Base-by-base conservation (phyloP, 2,113 vertebrate genomes). In the Chaetops frenatus region DNA sequence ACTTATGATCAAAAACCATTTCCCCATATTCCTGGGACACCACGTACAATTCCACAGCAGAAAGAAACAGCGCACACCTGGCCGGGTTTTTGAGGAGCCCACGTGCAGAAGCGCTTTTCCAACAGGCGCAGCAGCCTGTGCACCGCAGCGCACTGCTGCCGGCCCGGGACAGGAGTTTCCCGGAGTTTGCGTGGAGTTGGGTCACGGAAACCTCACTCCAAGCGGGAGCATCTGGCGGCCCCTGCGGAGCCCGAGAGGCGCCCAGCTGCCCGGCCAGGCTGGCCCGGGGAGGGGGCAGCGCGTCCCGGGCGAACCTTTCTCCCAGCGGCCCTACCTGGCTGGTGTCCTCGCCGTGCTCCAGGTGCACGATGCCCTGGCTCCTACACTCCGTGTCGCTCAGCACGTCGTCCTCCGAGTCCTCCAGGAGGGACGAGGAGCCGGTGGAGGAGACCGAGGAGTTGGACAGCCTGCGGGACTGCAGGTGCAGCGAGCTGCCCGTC, bases 391-490 rank as follows among this genome's bases (percentile, higher is more conserved):
- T 99, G 98, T 99, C 99, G 94, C 99, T 99, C 77, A 99, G 97
- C 57, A 99, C 91, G 53, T 99, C 99, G 82, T 99, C 99, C 97
- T 99, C 99, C 13, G 99, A 99, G 96, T 99, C 99, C 72, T 99
- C 98, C 57, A 98, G 92, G 88, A 98, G 96, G 16, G 97, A 98
- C 29, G 99, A 99, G 78, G 99, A 99, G 61, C 99, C 99, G 4
- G 98, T 99, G 86, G 99, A 99, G 70, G 99, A 99, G 72, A 99
- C 97, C 17, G 99, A 99, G 47, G 99, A 99, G 96, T 97, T 99
- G 97, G 99, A 99, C 42, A 98, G 98, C 78, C 98, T 97, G 83
- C 99, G 98, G 54, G 98, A 97, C 94, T 98, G 98, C 94, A 98
- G 97, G 70, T 98, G 98, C 86, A 98, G 94, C 73, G 97, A 97